Percentiles rank a stretch among this genome's conserved stretches.
Conservation (phyloP, 2,797 vertebrate genomes). For the Sebastes taczanowskii region DNA sequence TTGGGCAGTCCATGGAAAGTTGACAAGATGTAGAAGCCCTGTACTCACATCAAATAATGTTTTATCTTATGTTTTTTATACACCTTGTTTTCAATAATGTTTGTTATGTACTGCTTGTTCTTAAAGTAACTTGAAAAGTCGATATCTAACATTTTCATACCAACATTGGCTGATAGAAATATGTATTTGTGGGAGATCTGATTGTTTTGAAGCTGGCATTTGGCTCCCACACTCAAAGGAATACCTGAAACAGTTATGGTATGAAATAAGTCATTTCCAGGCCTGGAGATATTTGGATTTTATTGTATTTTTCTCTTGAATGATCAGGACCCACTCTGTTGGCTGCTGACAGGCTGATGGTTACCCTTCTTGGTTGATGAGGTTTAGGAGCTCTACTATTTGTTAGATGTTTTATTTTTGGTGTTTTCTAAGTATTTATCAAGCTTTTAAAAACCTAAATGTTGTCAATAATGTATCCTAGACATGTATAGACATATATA, state of each 20-base stretch:
- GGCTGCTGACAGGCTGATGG: neutral
- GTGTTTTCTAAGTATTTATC: neutral
- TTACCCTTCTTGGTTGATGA: neutral
- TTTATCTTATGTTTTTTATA: neutral
- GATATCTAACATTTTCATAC: neutral
- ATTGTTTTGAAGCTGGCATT: neutral
- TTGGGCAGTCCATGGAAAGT: neutral
- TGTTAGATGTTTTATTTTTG: neutral
- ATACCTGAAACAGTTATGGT: neutral
- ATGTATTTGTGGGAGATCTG: neutral
- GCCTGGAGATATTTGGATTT: neutral
- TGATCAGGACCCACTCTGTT: neutral
- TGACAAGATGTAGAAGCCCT: neutral
- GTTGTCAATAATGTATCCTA: neutral
- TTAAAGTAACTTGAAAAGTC: neutral
- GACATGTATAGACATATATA: neutral
- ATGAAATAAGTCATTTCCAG: neutral
- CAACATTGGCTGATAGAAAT: neutral
- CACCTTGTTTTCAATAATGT: neutral
- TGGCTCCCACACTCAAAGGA: neutral
- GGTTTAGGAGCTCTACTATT: neutral
- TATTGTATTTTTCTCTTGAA: neutral
- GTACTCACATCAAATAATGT: neutral
- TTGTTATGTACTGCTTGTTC: neutral
- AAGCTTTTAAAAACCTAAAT: neutral